phyloP scores from a whole-genome alignment of 2,113 vertebrate genomes.

The Copsychus sechellarum region DNA sequence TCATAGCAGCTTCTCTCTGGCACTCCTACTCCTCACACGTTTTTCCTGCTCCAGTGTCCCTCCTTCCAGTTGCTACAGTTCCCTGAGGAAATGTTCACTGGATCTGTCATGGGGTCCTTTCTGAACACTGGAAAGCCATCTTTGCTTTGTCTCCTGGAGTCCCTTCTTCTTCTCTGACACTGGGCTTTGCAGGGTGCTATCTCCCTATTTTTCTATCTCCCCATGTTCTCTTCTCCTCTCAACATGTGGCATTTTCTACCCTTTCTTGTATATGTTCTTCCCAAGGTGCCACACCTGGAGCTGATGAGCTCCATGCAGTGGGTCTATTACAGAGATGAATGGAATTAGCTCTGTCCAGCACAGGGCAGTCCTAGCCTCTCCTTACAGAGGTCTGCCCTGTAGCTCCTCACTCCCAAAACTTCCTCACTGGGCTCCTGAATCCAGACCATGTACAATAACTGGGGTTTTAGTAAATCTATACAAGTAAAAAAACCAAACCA shows the following conservation, averaged over 20 bases:
- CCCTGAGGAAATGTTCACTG: neutral
- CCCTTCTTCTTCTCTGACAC: neutral
- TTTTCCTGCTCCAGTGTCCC: neutral
- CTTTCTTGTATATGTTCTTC: neutral
- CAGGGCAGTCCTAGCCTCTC: neutral
- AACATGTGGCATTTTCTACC: neutral
- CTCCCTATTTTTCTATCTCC: neutral
- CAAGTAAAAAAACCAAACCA: neutral
- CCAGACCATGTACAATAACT: neutral
- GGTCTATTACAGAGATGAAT: neutral
- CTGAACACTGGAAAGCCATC: neutral
- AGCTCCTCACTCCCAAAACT: neutral
- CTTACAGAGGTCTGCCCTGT: neutral
- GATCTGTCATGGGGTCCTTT: neutral
- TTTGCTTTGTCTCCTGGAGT: neutral
- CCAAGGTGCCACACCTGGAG: rapidly evolving
- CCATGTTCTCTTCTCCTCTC: neutral
- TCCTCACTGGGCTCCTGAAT: neutral
- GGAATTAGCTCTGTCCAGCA: neutral
- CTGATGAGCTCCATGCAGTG: neutral
- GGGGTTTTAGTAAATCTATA: neutral
- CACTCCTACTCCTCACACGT: neutral
- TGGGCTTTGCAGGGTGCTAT: neutral
- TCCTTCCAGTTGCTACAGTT: neutral
- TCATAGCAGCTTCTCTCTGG: neutral